phyloP scores from a whole-genome alignment of 2,113 vertebrate genomes.

The Semicossyphus pulcher region DNA sequence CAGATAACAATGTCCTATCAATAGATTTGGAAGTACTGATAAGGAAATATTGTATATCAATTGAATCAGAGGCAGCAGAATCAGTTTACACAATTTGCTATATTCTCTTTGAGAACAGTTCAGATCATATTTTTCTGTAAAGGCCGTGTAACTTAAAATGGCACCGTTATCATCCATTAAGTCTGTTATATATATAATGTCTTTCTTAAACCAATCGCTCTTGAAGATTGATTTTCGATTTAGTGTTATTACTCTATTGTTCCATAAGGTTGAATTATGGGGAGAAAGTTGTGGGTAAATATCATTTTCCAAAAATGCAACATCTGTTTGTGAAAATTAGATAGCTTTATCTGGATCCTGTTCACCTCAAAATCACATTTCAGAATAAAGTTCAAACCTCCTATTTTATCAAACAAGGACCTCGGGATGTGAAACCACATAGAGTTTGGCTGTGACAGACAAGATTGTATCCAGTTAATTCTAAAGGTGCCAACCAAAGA shows the following conservation, averaged over 20 bases:
- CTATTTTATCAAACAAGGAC: not conserved
- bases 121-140: not conserved
- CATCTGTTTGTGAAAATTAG: not conserved
- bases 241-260: not conserved
- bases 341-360: not conserved
- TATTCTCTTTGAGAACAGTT: no score
- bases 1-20: no score
- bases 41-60: no score
- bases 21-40: no score
- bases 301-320: not conserved
- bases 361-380: slow-evolving; percentile 1
- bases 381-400: not conserved
- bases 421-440: not conserved
- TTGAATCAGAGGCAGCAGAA: no score
- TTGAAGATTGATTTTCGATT: not conserved
- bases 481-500: not conserved
- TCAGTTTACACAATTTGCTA: no score
- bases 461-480: not conserved
- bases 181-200: not conserved
- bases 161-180: not conserved
- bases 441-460: not conserved
- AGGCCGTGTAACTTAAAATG: not conserved
- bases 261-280: not conserved
- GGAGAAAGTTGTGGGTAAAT: not conserved
- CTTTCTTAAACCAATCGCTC: not conserved